These are phyloP conservation scores for Candoia aspera DNA, from an alignment of 2,113 vertebrate genomes.

Conservation along the genomic window DNA sequence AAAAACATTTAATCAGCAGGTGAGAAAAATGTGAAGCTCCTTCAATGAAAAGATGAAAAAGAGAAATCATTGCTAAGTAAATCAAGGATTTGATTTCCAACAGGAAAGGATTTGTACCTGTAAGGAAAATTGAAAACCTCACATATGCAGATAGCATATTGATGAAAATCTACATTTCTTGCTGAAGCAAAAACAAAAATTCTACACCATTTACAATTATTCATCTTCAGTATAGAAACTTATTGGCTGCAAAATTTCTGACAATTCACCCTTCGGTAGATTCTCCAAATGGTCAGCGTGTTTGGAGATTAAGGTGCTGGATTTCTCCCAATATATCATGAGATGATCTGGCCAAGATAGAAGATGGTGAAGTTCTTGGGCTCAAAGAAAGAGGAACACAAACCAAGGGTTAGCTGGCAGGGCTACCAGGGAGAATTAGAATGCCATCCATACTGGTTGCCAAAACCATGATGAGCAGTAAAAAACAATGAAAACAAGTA, in stretches of 20 bases:
- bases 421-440: not conserved
- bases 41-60: not conserved
- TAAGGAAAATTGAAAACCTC: not conserved
- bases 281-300: not conserved
- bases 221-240: not conserved
- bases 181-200: not conserved
- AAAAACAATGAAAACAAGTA: not conserved
- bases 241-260: not conserved
- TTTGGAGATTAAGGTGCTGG: not conserved
- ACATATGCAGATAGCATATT: not conserved
- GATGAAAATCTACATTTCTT: not conserved
- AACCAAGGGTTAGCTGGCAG: not conserved
- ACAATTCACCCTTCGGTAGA: not conserved
- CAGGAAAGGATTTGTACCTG: not conserved
- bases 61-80: not conserved
- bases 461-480: not conserved
- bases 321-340: not conserved
- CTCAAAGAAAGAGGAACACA: not conserved
- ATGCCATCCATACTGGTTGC: not conserved
- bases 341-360: not conserved
- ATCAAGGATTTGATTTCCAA: too few relatives aligned
- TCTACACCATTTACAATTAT: not conserved
- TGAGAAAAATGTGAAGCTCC: not conserved
- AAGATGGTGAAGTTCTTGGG: not conserved
- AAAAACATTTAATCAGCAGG: not conserved